Conservation (phyloP, 2,888 invertebrate species). For the Archips xylosteana region DNA sequence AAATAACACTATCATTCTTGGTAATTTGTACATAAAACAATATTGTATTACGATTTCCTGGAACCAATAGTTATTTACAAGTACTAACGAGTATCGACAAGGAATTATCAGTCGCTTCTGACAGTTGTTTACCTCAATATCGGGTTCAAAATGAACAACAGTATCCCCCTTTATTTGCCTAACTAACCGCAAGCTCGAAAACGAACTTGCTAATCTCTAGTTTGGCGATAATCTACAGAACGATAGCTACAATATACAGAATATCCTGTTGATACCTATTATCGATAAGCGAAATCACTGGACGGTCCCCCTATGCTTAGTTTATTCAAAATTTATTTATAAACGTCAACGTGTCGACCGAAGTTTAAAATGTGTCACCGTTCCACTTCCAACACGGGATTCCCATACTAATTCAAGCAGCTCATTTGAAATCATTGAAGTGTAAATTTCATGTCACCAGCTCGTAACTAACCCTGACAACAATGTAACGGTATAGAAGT, state of each 20-base stretch:
- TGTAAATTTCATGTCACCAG: conserved; percentile 37
- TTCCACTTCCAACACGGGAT: conserved; percentile 12
- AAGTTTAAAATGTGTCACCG: conserved; percentile 1
- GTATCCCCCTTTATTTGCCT: conserved; percentile 48
- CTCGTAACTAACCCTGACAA: conserved; percentile 28
- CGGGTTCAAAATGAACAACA: conserved; percentile 48
- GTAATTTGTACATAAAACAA: conserved; percentile 51
- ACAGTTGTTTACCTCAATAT: conserved; percentile 57
- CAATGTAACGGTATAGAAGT: conserved; percentile 46
- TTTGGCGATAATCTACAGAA: conserved; percentile 13
- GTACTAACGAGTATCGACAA: conserved; percentile 55
- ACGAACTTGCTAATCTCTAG: conserved; percentile 14
- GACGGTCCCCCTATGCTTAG: not conserved
- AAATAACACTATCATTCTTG: conserved; percentile 43
- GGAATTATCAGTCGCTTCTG: conserved; percentile 61
- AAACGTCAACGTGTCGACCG: not conserved
- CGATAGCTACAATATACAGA: conserved; percentile 1
- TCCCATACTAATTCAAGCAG: conserved; percentile 22
- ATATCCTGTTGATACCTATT: not conserved
- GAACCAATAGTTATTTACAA: conserved; percentile 63
- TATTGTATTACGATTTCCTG: conserved; percentile 59
- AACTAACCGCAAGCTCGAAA: conserved; percentile 17
- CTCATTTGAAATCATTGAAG: conserved; percentile 32
- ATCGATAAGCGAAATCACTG: not conserved
- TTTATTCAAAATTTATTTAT: conserved; percentile 2